Conservation (phyloP, 2,888 invertebrate species). For the Litoditis marina region DNA sequence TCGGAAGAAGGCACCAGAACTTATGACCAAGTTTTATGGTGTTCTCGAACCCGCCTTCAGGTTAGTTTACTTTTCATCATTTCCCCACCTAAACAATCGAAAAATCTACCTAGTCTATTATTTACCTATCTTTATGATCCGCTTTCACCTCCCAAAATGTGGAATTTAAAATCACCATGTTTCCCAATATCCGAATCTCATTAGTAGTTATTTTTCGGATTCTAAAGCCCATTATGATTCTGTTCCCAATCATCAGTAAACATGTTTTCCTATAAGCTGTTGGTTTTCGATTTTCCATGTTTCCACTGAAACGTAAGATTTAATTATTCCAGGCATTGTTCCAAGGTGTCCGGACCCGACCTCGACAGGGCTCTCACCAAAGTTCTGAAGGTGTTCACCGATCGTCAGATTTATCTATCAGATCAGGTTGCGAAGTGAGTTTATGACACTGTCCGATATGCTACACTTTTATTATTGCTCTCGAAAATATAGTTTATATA, state of each 20-base stretch:
- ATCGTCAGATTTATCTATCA: slow-evolving; percentile 12
- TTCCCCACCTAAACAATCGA: not conserved
- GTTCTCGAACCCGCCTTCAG: slow-evolving; percentile 43
- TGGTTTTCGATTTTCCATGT: too few species aligned
- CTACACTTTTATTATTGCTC: too few species aligned
- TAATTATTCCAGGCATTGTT: slow-evolving; percentile 10
- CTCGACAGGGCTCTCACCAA: slow-evolving; percentile 19
- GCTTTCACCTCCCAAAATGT: not conserved
- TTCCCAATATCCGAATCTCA: too few species aligned
- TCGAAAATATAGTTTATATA: too few species aligned
- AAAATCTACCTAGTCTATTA: not conserved
- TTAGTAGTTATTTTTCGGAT: too few species aligned
- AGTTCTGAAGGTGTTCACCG: slow-evolving; percentile 17
- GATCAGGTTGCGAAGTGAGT: slow-evolving; percentile 7
- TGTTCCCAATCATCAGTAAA: too few species aligned
- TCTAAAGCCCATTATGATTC: too few species aligned
- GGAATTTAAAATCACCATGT: too few species aligned
- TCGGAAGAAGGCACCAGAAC: slow-evolving; percentile 94
- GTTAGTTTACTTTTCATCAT: slow-evolving; percentile 18
- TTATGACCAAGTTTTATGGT: slow-evolving; percentile 48
- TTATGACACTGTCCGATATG: too few species aligned
- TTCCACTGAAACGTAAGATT: too few species aligned
- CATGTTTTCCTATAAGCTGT: too few species aligned
- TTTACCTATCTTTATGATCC: not conserved
- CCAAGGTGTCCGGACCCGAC: slow-evolving; percentile 11